Evolutionary conservation across 2,888 invertebrate genomes (phyloP).

Genomic region (Dendrolimus houi): DNA sequence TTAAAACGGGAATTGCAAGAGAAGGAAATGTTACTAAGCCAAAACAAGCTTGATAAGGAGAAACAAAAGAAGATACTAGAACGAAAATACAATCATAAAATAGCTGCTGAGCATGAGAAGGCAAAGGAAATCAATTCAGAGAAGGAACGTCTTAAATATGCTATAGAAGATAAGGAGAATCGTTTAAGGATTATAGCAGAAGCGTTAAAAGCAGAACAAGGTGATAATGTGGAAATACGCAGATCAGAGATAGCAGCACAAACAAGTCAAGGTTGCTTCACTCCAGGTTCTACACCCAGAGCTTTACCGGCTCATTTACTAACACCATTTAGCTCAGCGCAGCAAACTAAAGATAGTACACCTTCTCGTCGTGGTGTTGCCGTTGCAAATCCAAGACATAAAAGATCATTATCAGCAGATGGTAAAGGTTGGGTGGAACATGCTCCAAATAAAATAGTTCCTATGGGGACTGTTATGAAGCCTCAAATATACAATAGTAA

Average conservation of each 20-base stretch:
- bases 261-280: constrained; percentile 47
- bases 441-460: constrained; percentile 85
- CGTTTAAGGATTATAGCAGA: constrained; percentile 59
- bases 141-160: constrained; percentile 48
- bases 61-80: constrained; percentile 76
- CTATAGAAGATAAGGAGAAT: constrained; percentile 61
- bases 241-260: constrained; percentile 53
- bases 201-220: constrained; percentile 43
- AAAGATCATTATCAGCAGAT: constrained; percentile 89
- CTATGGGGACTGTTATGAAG: constrained; percentile 92
- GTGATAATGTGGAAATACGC: constrained; percentile 33
- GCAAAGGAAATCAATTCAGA: constrained; percentile 78
- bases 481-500: constrained; percentile 89
- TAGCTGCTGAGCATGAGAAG: constrained; percentile 85
- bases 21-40: constrained; percentile 78
- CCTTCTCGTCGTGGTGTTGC: constrained; percentile 78
- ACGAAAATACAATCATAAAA: constrained; percentile 77
- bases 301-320: constrained; percentile 61
- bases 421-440: constrained; percentile 92
- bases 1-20: constrained; percentile 79
- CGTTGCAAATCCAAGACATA: constrained; percentile 82
- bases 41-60: constrained; percentile 80
- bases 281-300: constrained; percentile 62
- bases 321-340: constrained; percentile 53
- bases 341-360: constrained; percentile 29